Base-by-base conservation (phyloP, 1,140 invertebrate species). In the Habropoda laboriosa region DNA sequence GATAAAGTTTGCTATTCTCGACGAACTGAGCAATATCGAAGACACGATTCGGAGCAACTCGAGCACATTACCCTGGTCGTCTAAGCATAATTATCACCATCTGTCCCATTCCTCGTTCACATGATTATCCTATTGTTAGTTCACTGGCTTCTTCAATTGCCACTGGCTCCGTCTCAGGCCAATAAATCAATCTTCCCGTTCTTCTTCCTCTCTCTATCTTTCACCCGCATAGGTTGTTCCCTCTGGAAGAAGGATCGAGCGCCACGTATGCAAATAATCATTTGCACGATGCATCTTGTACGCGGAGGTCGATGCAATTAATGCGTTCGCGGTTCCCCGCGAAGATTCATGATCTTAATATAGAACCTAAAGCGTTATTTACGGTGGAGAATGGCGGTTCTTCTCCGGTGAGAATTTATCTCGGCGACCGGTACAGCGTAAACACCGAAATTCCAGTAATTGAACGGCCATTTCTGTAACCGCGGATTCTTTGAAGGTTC, bases 371-470 rank as follows among this genome's bases (percentile, higher is more conserved):
- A 16, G 2, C 13, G 61, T 42, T 42, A 64, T 66, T 66, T 47
- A 30, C 40, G 40, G 35, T 66, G 24, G 38, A 45, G n/a, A 66
- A 45, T 12, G n/a, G 24, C 24, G 16, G 40, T 32, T 45, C 40
- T 18, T 27, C 13, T 21, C 45, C 16, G 24, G 1, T n/a, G 18
- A 4, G 24, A 58, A 58, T 58, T 58, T 58, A 58, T 66, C 40
- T 6, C 35, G 12, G 3, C 10, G 10, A 21, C 58, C 5, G 21
- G 58, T 35, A 5, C 18, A 24, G 16, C 61, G 61, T 64, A 64
- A 64, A 64, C 61, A 64, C 35, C 38, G 24, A 64, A 64, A 42
- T 64, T 64, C 61, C 61, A n/a, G 38, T 42, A 66, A 66, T 66
- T 45, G 24, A 45, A 27, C 61, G 60, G 55, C 55, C 55, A 57